Evolutionary conservation across 2,113 vertebrate species (phyloP), one percentile per base, ranked within the genome.

Genomic region (Chloropsis hardwickii): DNA sequence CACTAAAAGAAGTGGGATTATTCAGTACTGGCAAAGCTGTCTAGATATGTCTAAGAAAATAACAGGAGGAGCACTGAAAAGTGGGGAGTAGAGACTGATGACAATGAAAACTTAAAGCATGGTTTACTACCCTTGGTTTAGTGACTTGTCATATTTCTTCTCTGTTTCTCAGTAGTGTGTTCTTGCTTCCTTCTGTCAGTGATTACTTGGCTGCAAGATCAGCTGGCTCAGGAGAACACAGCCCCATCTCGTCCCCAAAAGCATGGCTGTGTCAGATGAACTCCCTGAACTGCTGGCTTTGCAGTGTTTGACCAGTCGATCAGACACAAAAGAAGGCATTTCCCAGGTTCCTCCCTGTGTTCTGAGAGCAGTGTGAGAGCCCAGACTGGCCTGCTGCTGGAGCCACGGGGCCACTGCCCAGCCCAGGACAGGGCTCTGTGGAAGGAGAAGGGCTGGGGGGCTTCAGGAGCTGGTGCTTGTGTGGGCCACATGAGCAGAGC

Each of bases 331-430:
- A 28, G 79, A 5, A 56, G 8, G 70, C 2, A 2, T 50, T 73
- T 21, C 56, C 73, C 56, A 0, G 14, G 21, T 54, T 21, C 6
- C 31, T 48, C 3, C 2, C 24, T 22, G 51, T 9, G 0, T 28
- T 65, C 37, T 27, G 9, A 7, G 60, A 39, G 69, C 35, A 4
- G 35, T 7, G 13, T 19, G 37, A 42, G 22, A 16, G 67, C 57
- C 35, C 0, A 33, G 28, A 5, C 2, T 78, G 91, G 60, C 76
- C 21, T 25, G 51, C 40, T 71, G 5, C 64, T 12, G 28, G 27
- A 64, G 81, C 25, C 20, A 6, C 4, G 2, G 2, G 28, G 25
- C n/a, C 91, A 20, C 18, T 31, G 29, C 81, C 54, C 72, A 27
- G 33, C 25, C 44, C 69, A 4, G 4, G 5, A 81, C 67, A 48